These are phyloP conservation scores for Arrhamphus sclerolepis DNA, from an alignment of 2,797 vertebrate genomes.

Conservation along the genomic window DNA sequence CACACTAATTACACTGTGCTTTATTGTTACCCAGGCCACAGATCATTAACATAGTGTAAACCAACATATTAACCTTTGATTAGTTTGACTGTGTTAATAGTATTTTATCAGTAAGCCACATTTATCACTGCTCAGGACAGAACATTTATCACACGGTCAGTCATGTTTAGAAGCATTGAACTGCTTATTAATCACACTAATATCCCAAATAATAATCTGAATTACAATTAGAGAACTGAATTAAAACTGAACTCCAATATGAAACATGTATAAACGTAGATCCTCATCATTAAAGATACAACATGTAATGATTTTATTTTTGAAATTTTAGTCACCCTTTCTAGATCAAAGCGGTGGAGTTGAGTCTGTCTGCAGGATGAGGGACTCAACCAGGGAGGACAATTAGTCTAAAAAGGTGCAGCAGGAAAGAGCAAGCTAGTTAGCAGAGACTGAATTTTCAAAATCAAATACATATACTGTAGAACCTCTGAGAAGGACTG, in stretches of 20 bases:
- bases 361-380: background rate
- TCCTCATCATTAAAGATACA: background rate
- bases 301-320: background rate
- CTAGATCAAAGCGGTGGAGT: background rate
- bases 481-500: too few species aligned
- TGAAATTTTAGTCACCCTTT: background rate
- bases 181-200: conserved; percentile 56
- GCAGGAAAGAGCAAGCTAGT: background rate
- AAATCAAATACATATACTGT: background rate
- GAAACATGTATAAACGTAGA: background rate
- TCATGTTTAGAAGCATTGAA: conserved; percentile 38
- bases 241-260: background rate
- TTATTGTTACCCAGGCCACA: conserved; percentile 78
- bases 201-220: conserved; percentile 16
- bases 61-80: conserved; percentile 78
- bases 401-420: background rate
- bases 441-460: background rate
- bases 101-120: conserved; percentile 49
- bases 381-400: background rate
- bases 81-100: conserved; percentile 59
- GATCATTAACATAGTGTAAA: conserved; percentile 79
- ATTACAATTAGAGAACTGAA: background rate
- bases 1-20: conserved; percentile 73
- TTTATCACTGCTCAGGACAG: conserved; percentile 53
- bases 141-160: conserved; percentile 43